These are phyloP conservation scores for Dendrophyllia cribrosa DNA, from an alignment of 64 coral and sea anemone genomes.

Conservation along the genomic window DNA sequence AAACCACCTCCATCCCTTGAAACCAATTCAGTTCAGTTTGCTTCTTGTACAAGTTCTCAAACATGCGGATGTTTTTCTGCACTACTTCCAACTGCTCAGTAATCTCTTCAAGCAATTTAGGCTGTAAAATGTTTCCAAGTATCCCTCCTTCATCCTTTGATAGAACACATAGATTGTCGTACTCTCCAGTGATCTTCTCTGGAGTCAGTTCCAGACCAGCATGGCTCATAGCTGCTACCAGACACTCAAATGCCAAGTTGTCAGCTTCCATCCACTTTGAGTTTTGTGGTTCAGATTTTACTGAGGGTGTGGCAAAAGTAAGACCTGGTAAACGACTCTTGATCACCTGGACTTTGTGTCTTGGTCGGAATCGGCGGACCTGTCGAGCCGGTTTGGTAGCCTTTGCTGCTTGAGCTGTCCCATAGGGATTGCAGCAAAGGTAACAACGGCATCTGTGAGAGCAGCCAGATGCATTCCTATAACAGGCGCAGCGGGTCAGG, in stretches of 20 bases:
- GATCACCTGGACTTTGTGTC: conserved; percentile 72
- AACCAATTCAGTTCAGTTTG: conserved; percentile 69
- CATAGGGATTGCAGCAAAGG: conserved; percentile 70
- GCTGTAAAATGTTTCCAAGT: conserved; percentile 13
- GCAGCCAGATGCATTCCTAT: conserved; percentile 56
- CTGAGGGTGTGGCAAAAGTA: not conserved
- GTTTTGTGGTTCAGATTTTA: not conserved
- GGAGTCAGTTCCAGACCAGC: conserved; percentile 22
- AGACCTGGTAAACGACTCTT: conserved; percentile 24
- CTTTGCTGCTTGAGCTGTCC: conserved; percentile 58
- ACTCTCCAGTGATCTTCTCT: conserved; percentile 55
- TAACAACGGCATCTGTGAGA: conserved; percentile 64
- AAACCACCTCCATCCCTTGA: conserved; percentile 48
- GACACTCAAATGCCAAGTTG: conserved; percentile 59
- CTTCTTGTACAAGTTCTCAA: conserved; percentile 59
- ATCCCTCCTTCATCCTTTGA: conserved; percentile 31
- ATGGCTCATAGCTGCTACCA: conserved; percentile 30
- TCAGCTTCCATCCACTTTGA: conserved; percentile 51
- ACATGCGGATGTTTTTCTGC: conserved; percentile 38
- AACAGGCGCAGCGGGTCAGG: conserved; percentile 69
- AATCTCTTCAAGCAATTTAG: conserved; percentile 38
- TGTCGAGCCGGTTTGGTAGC: conserved; percentile 45
- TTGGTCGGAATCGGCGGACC: conserved; percentile 44
- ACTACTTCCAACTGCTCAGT: conserved; percentile 28
- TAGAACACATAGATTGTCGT: conserved; percentile 19